Conservation (phyloP, 30 jellyfish, hydroid and myxozoan species). For the Chrysaora quinquecirrha region DNA sequence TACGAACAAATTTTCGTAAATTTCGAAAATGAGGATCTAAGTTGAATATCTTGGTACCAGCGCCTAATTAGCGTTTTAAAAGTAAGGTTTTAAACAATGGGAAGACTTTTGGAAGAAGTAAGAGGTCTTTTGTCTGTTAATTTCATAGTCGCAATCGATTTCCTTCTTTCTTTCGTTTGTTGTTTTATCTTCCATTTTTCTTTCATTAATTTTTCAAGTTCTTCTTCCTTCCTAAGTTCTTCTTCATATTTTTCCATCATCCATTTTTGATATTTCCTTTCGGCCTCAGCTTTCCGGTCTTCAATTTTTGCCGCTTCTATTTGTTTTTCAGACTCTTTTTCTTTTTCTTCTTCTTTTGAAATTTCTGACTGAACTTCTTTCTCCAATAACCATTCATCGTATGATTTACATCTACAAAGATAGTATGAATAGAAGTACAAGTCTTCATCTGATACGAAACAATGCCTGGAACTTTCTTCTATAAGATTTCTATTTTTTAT, state of each 20-base stretch:
- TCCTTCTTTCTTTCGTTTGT: constrained; percentile 25
- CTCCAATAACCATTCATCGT: constrained; percentile 47
- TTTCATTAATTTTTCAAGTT: constrained; percentile 33
- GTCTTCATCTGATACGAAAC: too few species aligned
- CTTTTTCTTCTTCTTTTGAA: constrained; percentile 29
- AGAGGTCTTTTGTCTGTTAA: not conserved
- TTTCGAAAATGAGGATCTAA: too few species aligned
- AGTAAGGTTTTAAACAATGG: constrained; percentile 4
- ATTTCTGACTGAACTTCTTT: constrained; percentile 32
- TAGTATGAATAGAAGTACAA: too few species aligned
- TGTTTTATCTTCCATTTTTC: constrained; percentile 65
- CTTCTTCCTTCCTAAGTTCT: constrained; percentile 51
- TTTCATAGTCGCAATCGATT: constrained; percentile 24
- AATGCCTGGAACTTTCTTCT: too few species aligned
- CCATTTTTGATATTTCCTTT: constrained; percentile 63
- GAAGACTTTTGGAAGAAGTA: constrained; percentile 35
- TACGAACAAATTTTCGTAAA: too few species aligned
- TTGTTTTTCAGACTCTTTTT: constrained; percentile 26
- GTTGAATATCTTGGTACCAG: too few species aligned
- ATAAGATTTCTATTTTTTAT: too few species aligned
- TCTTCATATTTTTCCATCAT: constrained; percentile 61
- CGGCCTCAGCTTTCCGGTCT: constrained; percentile 46
- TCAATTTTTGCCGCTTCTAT: constrained; percentile 13
- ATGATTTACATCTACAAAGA: constrained; percentile 38
- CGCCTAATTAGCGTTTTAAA: too few species aligned